Evolutionary conservation across 2,888 invertebrate species (phyloP).

Genomic region (Therioaphis trifolii): DNA sequence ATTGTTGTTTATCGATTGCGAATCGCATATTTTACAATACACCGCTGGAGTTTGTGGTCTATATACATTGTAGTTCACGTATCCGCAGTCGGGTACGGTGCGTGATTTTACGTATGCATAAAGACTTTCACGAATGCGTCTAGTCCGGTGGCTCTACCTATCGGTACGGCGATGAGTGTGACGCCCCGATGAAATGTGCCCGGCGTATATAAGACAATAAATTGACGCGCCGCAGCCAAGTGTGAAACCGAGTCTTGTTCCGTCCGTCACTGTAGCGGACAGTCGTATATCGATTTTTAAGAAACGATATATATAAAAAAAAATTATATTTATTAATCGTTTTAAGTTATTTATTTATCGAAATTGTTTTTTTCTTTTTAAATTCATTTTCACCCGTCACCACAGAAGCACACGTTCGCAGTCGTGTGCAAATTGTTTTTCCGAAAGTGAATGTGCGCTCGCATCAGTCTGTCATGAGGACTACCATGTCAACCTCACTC

Average conservation of each 20-base stretch:
- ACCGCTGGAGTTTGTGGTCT: too few relatives aligned
- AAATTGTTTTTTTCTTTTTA: not conserved
- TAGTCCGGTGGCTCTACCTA: conserved; percentile 54
- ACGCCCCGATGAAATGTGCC: conserved; percentile 41
- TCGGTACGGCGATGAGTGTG: not conserved
- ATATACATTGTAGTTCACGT: not conserved
- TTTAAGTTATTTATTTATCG: too few relatives aligned
- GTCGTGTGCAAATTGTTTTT: not conserved
- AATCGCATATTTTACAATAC: too few relatives aligned
- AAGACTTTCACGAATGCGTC: conserved; percentile 44
- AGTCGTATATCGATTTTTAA: not conserved
- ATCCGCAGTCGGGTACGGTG: not conserved
- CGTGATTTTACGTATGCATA: not conserved
- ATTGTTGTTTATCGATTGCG: too few relatives aligned
- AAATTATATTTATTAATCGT: too few relatives aligned
- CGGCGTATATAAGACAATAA: conserved; percentile 60
- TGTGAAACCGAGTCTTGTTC: conserved; percentile 48
- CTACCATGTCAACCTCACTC: conserved; percentile 31
- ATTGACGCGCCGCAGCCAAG: conserved; percentile 51
- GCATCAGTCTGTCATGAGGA: conserved; percentile 50
- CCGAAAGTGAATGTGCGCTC: conserved; percentile 33
- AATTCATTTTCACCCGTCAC: not conserved
- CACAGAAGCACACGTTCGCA: not conserved
- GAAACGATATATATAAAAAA: too few relatives aligned
- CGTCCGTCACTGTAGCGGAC: conserved; percentile 27